These are phyloP conservation scores for Mylabris phalerata DNA, from an alignment of 1,140 invertebrate genomes.

Conservation along the genomic window DNA sequence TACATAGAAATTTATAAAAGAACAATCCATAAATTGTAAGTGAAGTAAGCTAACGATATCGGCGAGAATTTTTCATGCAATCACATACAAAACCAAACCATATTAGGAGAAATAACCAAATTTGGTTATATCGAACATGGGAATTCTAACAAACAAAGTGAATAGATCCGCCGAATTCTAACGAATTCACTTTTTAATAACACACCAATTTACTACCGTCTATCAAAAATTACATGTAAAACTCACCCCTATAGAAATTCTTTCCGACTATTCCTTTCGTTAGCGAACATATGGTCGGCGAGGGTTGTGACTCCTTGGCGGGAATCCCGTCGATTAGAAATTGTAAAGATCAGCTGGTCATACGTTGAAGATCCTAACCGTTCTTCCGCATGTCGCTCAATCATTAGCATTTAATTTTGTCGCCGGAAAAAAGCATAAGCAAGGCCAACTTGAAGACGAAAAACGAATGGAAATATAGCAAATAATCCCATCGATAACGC, in stretches of 20 bases:
- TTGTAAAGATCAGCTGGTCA: constrained; percentile 15
- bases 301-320: constrained; percentile 13
- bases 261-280: too few relatives aligned
- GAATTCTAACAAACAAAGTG: neutral
- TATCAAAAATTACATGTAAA: too few relatives aligned
- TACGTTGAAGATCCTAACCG: constrained; percentile 7
- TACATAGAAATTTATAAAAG: too few relatives aligned
- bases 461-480: too few relatives aligned
- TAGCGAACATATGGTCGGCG: constrained; percentile 9
- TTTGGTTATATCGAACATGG: constrained; percentile 4
- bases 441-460: too few relatives aligned
- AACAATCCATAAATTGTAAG: too few relatives aligned
- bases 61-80: too few relatives aligned
- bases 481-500: neutral
- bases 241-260: too few relatives aligned
- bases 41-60: too few relatives aligned
- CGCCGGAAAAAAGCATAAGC: constrained; percentile 1
- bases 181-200: too few relatives aligned
- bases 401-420: constrained; percentile 15
- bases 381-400: constrained; percentile 11
- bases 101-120: constrained; percentile 2
- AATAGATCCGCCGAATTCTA: too few relatives aligned
- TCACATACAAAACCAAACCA: constrained; percentile 6
- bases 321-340: constrained; percentile 14
- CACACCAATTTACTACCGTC: too few relatives aligned